Percentiles rank a stretch among this genome's conserved stretches.
Evolutionary conservation across 2,888 invertebrate species (phyloP).

Genomic region (Netelia melanura): DNA sequence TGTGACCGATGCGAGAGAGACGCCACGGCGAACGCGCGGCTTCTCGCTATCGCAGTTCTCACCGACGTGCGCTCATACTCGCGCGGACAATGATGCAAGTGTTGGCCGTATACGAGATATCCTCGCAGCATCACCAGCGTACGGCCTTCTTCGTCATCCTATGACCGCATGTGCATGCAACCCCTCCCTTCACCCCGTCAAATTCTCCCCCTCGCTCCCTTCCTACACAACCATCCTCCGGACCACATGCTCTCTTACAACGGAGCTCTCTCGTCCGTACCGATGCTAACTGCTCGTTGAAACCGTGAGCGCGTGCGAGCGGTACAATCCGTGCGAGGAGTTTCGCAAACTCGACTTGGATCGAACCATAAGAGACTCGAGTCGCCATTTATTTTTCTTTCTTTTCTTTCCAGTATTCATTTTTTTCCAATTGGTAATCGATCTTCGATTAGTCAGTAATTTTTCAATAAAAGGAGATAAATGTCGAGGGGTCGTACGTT

Average conservation of each 20-base stretch:
- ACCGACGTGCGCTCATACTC: slow-evolving; percentile 51
- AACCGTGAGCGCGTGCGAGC: slow-evolving; percentile 49
- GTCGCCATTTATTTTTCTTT: not conserved
- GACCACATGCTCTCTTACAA: slow-evolving; percentile 34
- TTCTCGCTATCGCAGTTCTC: slow-evolving; percentile 76
- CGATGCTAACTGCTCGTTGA: slow-evolving; percentile 75
- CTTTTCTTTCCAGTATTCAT: no score
- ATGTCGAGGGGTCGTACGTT: no score
- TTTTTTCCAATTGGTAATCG: no score
- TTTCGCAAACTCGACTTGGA: slow-evolving; percentile 42
- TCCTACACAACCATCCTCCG: slow-evolving; percentile 6
- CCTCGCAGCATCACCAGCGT: slow-evolving; percentile 49
- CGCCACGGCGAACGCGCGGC: slow-evolving; percentile 72
- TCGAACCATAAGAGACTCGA: slow-evolving; percentile 23
- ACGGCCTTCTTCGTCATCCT: slow-evolving; percentile 76
- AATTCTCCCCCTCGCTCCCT: not conserved
- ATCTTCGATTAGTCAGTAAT: no score
- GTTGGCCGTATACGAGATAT: slow-evolving; percentile 38
- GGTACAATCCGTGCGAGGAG: slow-evolving; percentile 62
- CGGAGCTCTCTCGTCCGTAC: slow-evolving; percentile 54
- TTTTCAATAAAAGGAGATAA: no score
- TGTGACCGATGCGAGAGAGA: slow-evolving; percentile 77
- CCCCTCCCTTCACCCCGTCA: not conserved
- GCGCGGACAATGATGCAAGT: slow-evolving; percentile 8
- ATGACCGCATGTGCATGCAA: slow-evolving; percentile 51